Evolutionary conservation across 2,797 vertebrate genomes (phyloP), one percentile per base, ranked within the genome.

Genomic region (Syndactyla subalaris): DNA sequence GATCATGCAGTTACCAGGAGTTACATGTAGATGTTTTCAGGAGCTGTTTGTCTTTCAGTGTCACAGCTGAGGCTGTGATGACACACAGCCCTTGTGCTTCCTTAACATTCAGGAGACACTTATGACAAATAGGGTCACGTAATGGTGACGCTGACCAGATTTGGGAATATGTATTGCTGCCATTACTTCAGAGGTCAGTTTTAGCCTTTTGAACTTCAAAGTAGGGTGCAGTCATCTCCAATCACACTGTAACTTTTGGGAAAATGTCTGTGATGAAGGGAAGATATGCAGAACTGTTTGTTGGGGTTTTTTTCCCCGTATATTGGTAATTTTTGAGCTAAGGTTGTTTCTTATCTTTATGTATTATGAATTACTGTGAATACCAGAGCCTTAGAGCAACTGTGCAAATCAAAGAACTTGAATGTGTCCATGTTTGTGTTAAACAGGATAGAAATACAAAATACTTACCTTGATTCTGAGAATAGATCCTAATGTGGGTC

Each of bases 121-220:
- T 79, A 2, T 57, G 92, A 88, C 83, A 94, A 93, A 90, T 30
- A 89, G 39, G 85, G 62, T 92, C 66, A 66, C 0, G 1, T 6
- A 89, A 71, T 48, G 46, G 54, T 78, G 76, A n/a, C 66, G 48
- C 73, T 92, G 68, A 70, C 27, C 83, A 84, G 83, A 55, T 89
- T 75, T 92, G 39, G 59, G 83, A 90, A 88, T 96, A 89, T 75
- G 51, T 94, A 84, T 84, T 90, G 55, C 83, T 84, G 76, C 46
- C 63, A 59, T 94, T 95, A 90, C 93, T 93, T 92, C 88, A 94
- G 93, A 88, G 92, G 92, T 95, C 92, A 70, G 39, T 32, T 78
- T 88, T 66, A 78, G 58, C 22, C 63, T 91, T 79, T 66, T 88
- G 79, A 92, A 85, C 75, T 84, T 84, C 32, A 49, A 51, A 45